Evolutionary conservation across 2,888 invertebrate genomes (phyloP).

Genomic region (Synergus japonicus): DNA sequence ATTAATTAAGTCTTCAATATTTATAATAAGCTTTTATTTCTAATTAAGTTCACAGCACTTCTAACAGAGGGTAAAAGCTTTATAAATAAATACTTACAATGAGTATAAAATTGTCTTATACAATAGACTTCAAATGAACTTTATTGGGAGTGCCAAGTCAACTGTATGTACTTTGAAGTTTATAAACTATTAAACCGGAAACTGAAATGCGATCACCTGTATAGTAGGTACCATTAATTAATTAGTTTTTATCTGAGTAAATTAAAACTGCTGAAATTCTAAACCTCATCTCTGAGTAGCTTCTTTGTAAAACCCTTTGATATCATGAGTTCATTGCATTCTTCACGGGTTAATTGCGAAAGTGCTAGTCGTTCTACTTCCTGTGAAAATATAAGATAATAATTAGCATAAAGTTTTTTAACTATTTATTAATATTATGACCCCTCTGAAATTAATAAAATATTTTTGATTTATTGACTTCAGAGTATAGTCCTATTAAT

Average conservation of each 20-base stretch:
- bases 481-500: not conserved
- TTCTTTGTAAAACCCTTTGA: conserved; percentile 81
- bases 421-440: not conserved
- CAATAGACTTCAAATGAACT: no score
- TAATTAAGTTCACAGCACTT: conserved; percentile 55
- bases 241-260: conserved; percentile 8
- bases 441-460: not conserved
- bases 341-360: conserved; percentile 80
- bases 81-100: no score
- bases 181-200: not conserved
- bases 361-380: conserved; percentile 83
- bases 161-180: not conserved
- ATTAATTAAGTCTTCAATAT: not conserved
- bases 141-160: no score
- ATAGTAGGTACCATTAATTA: not conserved
- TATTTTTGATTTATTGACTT: not conserved
- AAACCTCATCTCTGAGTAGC: conserved; percentile 77
- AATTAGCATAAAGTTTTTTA: conserved; percentile 30
- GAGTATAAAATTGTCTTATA: no score
- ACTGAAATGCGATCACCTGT: not conserved
- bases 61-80: not conserved
- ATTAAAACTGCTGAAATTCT: conserved; percentile 54
- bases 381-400: conserved; percentile 57
- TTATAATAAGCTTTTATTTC: conserved; percentile 28
- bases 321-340: conserved; percentile 84